These are phyloP conservation scores for Pitangus sulphuratus DNA, from an alignment of 2,797 vertebrate genomes.

Conservation along the genomic window DNA sequence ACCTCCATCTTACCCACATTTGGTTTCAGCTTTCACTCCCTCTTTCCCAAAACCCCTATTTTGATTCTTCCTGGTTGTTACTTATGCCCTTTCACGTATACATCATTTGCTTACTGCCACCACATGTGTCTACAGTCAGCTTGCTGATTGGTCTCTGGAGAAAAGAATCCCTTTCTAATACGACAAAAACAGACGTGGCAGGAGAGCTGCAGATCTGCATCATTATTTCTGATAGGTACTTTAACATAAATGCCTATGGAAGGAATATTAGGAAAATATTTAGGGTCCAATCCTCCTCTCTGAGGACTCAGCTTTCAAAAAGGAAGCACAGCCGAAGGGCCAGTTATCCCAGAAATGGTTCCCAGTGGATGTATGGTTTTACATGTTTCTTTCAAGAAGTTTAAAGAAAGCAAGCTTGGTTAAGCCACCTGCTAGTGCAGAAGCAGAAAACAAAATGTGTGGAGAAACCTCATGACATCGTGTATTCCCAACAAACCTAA, in stretches of 20 bases:
- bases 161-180: background rate
- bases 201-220: background rate
- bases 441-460: background rate
- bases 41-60: background rate
- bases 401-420: background rate
- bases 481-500: background rate
- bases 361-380: background rate
- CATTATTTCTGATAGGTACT: background rate
- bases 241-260: background rate
- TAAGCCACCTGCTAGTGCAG: background rate
- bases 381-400: background rate
- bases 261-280: background rate
- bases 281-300: background rate
- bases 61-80: background rate
- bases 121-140: background rate
- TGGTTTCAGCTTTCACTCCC: background rate
- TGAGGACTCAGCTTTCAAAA: background rate
- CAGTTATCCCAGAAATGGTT: background rate
- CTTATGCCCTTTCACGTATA: background rate
- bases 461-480: accelerated
- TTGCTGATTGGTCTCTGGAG: background rate
- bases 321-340: background rate
- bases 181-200: background rate
- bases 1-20: background rate
- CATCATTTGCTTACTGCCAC: background rate